These are phyloP conservation scores for Brachionus plicatilis DNA, from an alignment of 1,140 invertebrate species.

Conservation along the genomic window DNA sequence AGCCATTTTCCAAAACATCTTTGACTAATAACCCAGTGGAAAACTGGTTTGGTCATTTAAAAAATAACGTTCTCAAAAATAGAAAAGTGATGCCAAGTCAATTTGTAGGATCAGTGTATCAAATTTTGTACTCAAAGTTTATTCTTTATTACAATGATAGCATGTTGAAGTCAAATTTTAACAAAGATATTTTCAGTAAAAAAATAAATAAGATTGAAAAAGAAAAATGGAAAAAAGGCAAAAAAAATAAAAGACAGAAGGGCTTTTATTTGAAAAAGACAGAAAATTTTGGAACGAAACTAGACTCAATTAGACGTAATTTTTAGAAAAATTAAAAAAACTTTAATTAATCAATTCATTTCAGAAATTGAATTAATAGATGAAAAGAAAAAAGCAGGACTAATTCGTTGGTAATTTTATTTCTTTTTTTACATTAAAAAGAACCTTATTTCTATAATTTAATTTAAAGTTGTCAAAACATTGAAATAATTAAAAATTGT, in stretches of 20 bases:
- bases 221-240: not conserved
- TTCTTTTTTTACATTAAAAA: not conserved
- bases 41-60: conserved; percentile 17
- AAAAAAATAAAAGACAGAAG: not conserved
- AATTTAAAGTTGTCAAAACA: not conserved
- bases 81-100: conserved; percentile 29
- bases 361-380: not conserved
- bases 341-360: not conserved
- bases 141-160: not conserved
- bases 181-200: not conserved
- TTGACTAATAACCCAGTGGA: not conserved
- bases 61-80: not conserved
- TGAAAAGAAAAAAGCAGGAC: not conserved
- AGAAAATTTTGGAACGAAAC: not conserved
- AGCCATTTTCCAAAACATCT: not conserved
- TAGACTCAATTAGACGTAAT: not conserved
- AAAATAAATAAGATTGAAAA: not conserved
- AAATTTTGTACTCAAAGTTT: not conserved
- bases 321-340: not conserved
- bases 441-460: too few relatives aligned
- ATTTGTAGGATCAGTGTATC: not conserved
- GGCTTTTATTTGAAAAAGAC: not conserved
- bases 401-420: not conserved
- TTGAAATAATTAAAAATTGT: not conserved
- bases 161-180: not conserved